These are phyloP conservation scores for Cheilosia pagana DNA, from an alignment of 2,888 invertebrate genomes.

Conservation along the genomic window DNA sequence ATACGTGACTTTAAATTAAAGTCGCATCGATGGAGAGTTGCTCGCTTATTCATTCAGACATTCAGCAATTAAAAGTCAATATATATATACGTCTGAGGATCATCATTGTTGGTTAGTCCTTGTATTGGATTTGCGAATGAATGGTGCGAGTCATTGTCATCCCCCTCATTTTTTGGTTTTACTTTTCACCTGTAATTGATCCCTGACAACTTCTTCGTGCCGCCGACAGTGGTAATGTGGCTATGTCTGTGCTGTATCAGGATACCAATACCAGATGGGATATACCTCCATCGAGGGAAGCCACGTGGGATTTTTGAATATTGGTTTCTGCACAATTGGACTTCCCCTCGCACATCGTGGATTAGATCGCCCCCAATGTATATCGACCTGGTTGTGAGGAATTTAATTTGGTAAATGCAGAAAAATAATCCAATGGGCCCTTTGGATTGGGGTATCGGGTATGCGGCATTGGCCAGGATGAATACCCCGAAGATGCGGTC, in stretches of 20 bases:
- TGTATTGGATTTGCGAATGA: slow-evolving; percentile 11
- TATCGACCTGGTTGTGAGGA: not conserved
- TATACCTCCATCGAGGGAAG: not conserved
- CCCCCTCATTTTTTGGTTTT: slow-evolving; percentile 13
- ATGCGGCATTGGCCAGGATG: not conserved
- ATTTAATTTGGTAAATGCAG: slow-evolving; percentile 36
- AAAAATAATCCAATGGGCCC: slow-evolving; percentile 33
- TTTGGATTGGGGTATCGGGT: not conserved
- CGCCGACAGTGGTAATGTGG: slow-evolving; percentile 64
- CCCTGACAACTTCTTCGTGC: slow-evolving; percentile 44
- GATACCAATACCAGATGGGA: slow-evolving; percentile 17
- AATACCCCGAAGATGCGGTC: slow-evolving; percentile 8
- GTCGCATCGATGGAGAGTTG: not conserved
- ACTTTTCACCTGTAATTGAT: slow-evolving; percentile 58
- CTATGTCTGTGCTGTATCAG: slow-evolving; percentile 41
- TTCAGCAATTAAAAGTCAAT: slow-evolving; percentile 32
- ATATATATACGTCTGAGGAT: slow-evolving; percentile 8
- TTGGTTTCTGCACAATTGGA: slow-evolving; percentile 64
- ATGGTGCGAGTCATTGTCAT: slow-evolving; percentile 2
- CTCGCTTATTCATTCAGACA: not conserved
- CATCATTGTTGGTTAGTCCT: not conserved
- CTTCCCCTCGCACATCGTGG: slow-evolving; percentile 24
- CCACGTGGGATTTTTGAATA: slow-evolving; percentile 65
- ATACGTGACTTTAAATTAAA: slow-evolving; percentile 32
- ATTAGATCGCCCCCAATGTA: not conserved